Conservation (phyloP, 2,888 invertebrate genomes). For the Morpho helenor region DNA sequence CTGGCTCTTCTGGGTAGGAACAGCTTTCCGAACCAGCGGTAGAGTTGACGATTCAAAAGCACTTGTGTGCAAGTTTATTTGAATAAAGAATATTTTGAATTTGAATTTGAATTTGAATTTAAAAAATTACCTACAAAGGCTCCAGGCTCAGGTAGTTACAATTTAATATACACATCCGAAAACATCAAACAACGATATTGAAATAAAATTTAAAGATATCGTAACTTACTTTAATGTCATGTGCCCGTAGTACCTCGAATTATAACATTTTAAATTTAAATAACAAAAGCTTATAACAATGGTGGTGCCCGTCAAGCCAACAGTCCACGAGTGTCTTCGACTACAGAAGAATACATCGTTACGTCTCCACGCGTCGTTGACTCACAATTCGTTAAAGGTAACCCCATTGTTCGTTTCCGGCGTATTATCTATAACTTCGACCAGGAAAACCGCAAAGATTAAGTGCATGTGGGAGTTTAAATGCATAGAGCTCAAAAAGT, state of each 20-base stretch:
- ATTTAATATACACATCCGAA: too few relatives aligned
- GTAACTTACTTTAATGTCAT: slow-evolving; percentile 1
- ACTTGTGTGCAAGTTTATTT: too few relatives aligned
- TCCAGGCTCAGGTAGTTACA: too few relatives aligned
- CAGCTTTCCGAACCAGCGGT: too few relatives aligned
- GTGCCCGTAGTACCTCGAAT: neutral
- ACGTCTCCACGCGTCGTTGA: slow-evolving; percentile 20
- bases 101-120: too few relatives aligned
- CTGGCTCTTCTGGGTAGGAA: too few relatives aligned
- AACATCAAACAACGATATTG: too few relatives aligned
- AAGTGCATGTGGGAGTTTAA: neutral
- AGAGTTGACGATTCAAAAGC: too few relatives aligned
- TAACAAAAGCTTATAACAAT: slow-evolving; percentile 8
- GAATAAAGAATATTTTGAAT: too few relatives aligned
- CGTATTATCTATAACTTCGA: slow-evolving; percentile 19
- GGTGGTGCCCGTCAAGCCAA: slow-evolving; percentile 14
- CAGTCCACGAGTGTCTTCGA: slow-evolving; percentile 16
- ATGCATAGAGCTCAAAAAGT: too few relatives aligned
- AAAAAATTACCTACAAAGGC: too few relatives aligned
- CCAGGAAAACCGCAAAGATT: slow-evolving; percentile 20
- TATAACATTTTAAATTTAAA: slow-evolving; percentile 15
- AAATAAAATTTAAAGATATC: slow-evolving; percentile 2
- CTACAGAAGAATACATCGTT: slow-evolving; percentile 14
- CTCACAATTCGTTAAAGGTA: slow-evolving; percentile 20
- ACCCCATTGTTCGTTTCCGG: slow-evolving; percentile 21